A percentile compares a stretch with the other conserved stretches of the same genome.
Evolutionary conservation across 2,797 vertebrate species (phyloP).

Genomic region (Pteropus rufus): DNA sequence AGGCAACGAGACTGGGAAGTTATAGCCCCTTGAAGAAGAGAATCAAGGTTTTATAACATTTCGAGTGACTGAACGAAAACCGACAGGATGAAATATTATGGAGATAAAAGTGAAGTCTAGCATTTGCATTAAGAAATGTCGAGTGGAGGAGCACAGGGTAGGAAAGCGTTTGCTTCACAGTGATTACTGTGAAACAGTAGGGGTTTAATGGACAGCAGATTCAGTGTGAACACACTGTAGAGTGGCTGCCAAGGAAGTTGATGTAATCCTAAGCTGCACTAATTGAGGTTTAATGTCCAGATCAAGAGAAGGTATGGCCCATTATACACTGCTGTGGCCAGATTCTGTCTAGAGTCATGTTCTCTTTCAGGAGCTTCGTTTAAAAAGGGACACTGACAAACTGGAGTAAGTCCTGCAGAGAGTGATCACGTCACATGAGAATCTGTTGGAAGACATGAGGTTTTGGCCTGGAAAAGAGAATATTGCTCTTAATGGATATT

Average conservation of each 20-base stretch:
- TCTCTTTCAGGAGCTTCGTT: neutral
- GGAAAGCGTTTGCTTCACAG: neutral
- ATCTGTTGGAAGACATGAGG: neutral
- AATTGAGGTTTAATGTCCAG: neutral
- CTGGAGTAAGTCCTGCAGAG: neutral
- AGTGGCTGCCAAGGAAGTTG: neutral
- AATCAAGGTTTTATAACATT: neutral
- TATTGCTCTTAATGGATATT: neutral
- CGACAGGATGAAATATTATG: neutral
- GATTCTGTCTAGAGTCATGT: neutral
- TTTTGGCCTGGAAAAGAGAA: slow-evolving; percentile 30
- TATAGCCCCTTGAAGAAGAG: neutral
- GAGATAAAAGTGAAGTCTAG: neutral
- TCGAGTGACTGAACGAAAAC: neutral
- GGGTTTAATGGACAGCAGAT: neutral
- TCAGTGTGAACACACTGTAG: neutral
- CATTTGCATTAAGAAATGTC: neutral
- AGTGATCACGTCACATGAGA: neutral
- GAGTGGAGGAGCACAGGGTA: neutral
- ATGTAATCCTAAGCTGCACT: neutral
- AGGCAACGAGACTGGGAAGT: neutral
- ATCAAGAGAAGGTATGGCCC: neutral
- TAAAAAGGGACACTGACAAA: neutral
- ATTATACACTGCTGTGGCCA: neutral
- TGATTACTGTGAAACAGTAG: neutral